Evolutionary conservation across 2,113 vertebrate genomes (phyloP), one percentile per base, ranked within the genome.

Genomic region (Narcine bancroftii): DNA sequence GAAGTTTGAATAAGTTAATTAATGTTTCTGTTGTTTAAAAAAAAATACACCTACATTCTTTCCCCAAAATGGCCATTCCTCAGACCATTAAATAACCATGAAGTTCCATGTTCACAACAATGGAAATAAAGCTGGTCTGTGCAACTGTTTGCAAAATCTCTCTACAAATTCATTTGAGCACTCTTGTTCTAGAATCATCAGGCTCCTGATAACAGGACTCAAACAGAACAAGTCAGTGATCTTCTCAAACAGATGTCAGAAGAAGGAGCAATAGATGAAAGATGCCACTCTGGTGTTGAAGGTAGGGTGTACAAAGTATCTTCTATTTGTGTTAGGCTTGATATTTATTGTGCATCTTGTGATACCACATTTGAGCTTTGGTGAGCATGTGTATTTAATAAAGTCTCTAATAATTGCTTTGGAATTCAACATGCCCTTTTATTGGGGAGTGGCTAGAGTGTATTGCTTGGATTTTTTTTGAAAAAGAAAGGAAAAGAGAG

Each of bases 231-330:
- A 94, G 94, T 96, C 6, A 97, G 97, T 94, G 97, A 98, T 93
- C 94, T 99, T 73, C 94, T 99, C 92, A 96, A 94, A 92, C 97
- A 97, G 13, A 95, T 99, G 95, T 94, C 97, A 39, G 98, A 98
- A 47, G 97, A 99, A 93, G 95, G 96, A 94, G 95, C 95, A 92
- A 98, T 99, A 93, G 98, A 99, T 93, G 94, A 96, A 77, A 94
- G 92, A 83, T 93, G 92, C 45, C 94, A 95, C 92, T 93, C 93
- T 93, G 94, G 94, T 93, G 39, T 93, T 93, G 92, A 94, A 95
- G 96, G 92, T 81, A 83, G 56, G 36, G 45, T 91, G 24, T 17
- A 42, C 10, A 42, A 56, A 65, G 39, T 39, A 69, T 42, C 11
- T 47, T 91, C 33, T 66, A 29, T 69, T 47, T 33, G 1, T 6